Conservation (phyloP, 2,888 invertebrate species). For the Ecdyonurus torrentis region DNA sequence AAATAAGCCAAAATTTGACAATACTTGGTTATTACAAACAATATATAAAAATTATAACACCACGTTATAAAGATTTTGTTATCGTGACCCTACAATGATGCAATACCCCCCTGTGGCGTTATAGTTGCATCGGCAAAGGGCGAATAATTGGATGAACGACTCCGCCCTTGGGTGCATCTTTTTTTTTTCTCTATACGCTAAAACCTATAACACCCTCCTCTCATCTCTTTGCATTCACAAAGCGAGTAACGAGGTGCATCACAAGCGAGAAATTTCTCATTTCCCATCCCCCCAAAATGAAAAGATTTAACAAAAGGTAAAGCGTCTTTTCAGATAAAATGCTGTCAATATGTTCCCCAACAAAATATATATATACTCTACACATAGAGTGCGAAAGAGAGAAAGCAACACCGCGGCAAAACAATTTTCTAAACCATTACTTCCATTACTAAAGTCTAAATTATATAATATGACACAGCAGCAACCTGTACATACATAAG, state of each 20-base stretch:
- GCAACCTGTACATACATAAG: too few relatives aligned
- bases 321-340: too few relatives aligned
- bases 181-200: too few relatives aligned
- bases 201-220: too few relatives aligned
- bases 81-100: not conserved
- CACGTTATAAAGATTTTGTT: too few relatives aligned
- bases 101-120: not conserved
- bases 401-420: not conserved
- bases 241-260: not conserved
- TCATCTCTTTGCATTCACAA: not conserved
- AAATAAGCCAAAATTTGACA: too few relatives aligned
- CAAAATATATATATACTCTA: too few relatives aligned
- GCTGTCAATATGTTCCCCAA: too few relatives aligned
- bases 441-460: not conserved
- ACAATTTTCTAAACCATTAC: not conserved
- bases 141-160: not conserved
- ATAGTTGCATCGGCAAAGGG: not conserved
- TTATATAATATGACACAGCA: not conserved
- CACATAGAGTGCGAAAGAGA: too few relatives aligned
- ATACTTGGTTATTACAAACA: too few relatives aligned
- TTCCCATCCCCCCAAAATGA: not conserved
- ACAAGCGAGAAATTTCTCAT: not conserved
- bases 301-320: not conserved
- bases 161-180: not conserved
- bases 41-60: too few relatives aligned